Evolutionary conservation across 2,888 invertebrate genomes (phyloP), one percentile per base, ranked within the genome.

Genomic region (Tanypteryx hageni): DNA sequence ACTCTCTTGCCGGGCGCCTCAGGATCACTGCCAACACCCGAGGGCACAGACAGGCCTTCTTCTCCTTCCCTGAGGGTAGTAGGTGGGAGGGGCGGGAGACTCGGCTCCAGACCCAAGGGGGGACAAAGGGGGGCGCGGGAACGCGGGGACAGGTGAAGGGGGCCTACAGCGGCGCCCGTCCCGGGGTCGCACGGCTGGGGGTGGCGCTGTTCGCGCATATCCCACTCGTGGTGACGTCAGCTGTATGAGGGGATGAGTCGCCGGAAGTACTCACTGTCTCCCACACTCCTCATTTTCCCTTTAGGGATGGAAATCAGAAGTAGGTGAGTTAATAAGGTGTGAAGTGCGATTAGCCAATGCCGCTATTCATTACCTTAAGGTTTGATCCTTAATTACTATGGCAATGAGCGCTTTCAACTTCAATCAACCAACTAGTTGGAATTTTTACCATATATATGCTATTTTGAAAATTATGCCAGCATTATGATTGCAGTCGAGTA

Each of bases 61-160:
- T 92, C 93, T 56, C 93, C 92, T 92, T 92, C 81, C 27, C 86
- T 27, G 92, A 61, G 61, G 92, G 61, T 57, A 92, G 92, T 93
- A 93, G 84, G 92, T 84, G 86, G 92, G 68, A 93, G 92, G 93
- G 93, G 94, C 93, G 93, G 92, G 92, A 93, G 93, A 93, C 93
- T 92, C 93, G 94, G 93, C 93, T 94, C 94, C 94, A 68, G 68
- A 7, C 94, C 94, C 94, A 94, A 94, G 91, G 95, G 94, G 92
- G 95, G 93, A 94, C 95, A 95, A 93, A 95, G 94, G 92, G 95
- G 94, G 92, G 94, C 94, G 93, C 95, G 95, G 93, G 95, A 18
- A 95, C 95, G 18, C 95, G 94, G 22, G 44, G 89, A 89, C 31
- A 89, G 89, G 31, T 27, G 85, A 13, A 58, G 85, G 27, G 61